These are phyloP conservation scores for Lophotis ruficrista DNA, from an alignment of 2,113 vertebrate genomes.

Conservation along the genomic window DNA sequence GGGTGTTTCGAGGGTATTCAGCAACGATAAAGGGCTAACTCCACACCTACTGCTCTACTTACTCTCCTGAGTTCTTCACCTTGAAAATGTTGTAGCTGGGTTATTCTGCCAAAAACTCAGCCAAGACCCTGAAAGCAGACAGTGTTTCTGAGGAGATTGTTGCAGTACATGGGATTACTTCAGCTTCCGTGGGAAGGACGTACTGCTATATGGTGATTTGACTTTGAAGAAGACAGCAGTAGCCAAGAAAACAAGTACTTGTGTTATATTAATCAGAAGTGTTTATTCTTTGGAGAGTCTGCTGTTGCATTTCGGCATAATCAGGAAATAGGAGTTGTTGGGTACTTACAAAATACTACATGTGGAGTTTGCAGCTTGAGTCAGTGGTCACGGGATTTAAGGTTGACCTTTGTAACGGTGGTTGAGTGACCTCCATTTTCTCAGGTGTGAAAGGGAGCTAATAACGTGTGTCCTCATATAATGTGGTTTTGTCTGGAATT, in stretches of 20 bases:
- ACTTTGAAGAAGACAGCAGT: neutral
- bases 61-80: neutral
- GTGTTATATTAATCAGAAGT: neutral
- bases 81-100: neutral
- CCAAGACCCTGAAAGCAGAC: neutral
- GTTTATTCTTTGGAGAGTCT: neutral
- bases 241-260: neutral
- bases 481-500: neutral
- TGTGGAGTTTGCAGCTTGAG: neutral
- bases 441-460: neutral
- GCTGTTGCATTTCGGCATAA: neutral
- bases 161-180: neutral
- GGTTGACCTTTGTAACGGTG: neutral
- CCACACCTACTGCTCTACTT: neutral
- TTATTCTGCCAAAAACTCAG: neutral
- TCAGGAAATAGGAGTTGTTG: neutral
- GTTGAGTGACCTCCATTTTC: neutral
- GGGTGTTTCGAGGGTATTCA: neutral
- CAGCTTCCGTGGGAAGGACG: neutral
- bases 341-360: neutral
- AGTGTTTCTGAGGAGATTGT: neutral
- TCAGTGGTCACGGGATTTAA: neutral
- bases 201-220: rapidly evolving
- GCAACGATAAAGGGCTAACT: neutral
- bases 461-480: neutral